Base-by-base conservation (phyloP, 2,113 vertebrate genomes). In the Leuciscus idus region DNA sequence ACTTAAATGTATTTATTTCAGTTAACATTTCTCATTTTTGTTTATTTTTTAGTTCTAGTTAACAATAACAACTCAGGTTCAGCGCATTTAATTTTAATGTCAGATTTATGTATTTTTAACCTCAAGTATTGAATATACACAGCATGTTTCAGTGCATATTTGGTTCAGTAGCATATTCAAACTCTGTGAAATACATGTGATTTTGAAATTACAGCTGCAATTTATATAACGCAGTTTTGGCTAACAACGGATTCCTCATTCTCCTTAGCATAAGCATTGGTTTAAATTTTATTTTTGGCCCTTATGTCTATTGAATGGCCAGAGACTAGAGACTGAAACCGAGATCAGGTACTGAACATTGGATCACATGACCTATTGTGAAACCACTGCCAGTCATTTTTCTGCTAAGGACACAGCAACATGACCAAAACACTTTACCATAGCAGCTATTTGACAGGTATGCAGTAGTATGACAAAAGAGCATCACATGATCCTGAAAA, bases 401-500 rank as follows among this genome's bases (percentile, higher is more conserved):
- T 61, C 76, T 4, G 55, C 33, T 61, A 59, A 61, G 17, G 23
- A 26, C 26, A 76, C n/a, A 28, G 43, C 72, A 74, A 62, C 61
- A 62, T 62, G 17, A 78, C 26, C 30, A 52, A 33, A 78, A 57
- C 9, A 0, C 12, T 36, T 57, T 5, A 36, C 23, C 55, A 28
- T 9, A 80, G 57, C 57, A 43, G 12, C 6, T 8, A 48, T 28
- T 6, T 48, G 39, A 46, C 79, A 64, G 39, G 4, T 21, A 46
- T 28, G 15, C n/a, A 64, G 59, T 21, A 82, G 43, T 19, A 50
- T 30, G 23, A 77, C 46, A 77, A 77, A 52, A 55, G 48, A 77
- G 48, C 23, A 43, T 74, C 39, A 74, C 39, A 48, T 46, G n/a
- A 81, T 39, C 72, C 46, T 39, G 21, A 52, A 81, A 50, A 82